These are phyloP conservation scores for Phyllotis vaccarum DNA, from an alignment of 2,797 vertebrate species.

Conservation along the genomic window DNA sequence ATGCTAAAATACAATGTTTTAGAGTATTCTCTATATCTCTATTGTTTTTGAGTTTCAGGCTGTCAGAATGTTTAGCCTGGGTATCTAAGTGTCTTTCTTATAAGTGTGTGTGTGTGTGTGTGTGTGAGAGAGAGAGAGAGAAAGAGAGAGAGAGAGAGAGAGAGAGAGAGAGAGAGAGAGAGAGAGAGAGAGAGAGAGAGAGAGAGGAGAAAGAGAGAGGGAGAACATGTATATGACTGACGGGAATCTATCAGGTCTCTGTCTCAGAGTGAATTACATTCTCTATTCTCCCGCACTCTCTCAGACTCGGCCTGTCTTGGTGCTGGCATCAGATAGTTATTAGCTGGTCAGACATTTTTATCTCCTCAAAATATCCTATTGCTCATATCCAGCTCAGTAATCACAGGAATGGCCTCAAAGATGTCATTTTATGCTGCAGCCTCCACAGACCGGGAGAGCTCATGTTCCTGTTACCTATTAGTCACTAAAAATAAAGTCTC, in stretches of 20 bases:
- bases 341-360: conserved; percentile 85
- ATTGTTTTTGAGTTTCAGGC: neutral
- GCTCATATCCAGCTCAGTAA: conserved; percentile 81
- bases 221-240: neutral
- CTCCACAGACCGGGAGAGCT: conserved; percentile 73
- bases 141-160: too few relatives aligned
- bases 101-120: neutral
- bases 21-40: neutral
- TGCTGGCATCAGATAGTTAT: conserved; percentile 74
- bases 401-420: conserved; percentile 75
- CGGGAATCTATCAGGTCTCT: conserved; percentile 36
- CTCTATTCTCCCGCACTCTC: neutral
- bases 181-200: too few relatives aligned
- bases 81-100: neutral
- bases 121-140: neutral
- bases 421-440: conserved; percentile 71
- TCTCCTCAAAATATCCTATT: conserved; percentile 83
- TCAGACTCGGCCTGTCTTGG: neutral
- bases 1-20: neutral
- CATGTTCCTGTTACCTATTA: conserved; percentile 81
- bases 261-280: conserved; percentile 39
- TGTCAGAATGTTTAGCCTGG: accelerated
- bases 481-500: conserved; percentile 71
- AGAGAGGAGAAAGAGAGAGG: neutral
- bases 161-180: too few relatives aligned